Base-by-base conservation (phyloP, 2,113 vertebrate species). In the Larimichthys polyactis region DNA sequence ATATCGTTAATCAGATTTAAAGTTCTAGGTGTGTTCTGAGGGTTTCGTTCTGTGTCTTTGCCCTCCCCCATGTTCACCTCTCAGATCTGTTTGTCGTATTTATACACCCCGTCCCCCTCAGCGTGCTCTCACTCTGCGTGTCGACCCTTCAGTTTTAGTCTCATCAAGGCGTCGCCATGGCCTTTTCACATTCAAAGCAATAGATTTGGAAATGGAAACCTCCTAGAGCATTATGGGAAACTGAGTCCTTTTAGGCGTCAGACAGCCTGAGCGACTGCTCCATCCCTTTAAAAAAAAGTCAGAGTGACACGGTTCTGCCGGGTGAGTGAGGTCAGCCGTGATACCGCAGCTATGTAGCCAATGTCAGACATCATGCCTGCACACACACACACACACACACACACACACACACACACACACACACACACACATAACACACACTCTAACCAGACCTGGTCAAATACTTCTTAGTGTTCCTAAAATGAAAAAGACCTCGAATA, bases 141-240 rank as follows among this genome's bases (percentile, higher is more conserved):
- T 82, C 62, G 14, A 68, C 68, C 75, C 60, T 55, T 65, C 16
- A 69, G 75, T 66, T 78, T 1, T 16, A 49, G 78, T 79, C 60
- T 63, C 85, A 70, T 73, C 36, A 62, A 62, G 43, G 54, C 75
- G 44, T 80, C 82, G 71, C 85, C 76, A 43, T n/a, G 40, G 86
- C 79, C 76, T 84, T 82, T 24, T 89, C 75, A 69, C 74, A 55
- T 89, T 84, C 76, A 91, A 87, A 94, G 93, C 92, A 94, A 94
- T 94, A 93, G 81, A 89, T 74, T 78, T 92, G 74, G 72, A 86
- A 85, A 24, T 17, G 40, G 40, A 73, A 66, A 84, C 77, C 62
- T 90, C 86, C 84, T 76, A 14, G 40, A 85, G 87, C 89, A 91
- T 90, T 79, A 71, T 78, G 83, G 90, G 84, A 87, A 74, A 75